These are phyloP conservation scores for Bathynomus jamesi DNA, from an alignment of 1,140 invertebrate genomes.

Conservation along the genomic window DNA sequence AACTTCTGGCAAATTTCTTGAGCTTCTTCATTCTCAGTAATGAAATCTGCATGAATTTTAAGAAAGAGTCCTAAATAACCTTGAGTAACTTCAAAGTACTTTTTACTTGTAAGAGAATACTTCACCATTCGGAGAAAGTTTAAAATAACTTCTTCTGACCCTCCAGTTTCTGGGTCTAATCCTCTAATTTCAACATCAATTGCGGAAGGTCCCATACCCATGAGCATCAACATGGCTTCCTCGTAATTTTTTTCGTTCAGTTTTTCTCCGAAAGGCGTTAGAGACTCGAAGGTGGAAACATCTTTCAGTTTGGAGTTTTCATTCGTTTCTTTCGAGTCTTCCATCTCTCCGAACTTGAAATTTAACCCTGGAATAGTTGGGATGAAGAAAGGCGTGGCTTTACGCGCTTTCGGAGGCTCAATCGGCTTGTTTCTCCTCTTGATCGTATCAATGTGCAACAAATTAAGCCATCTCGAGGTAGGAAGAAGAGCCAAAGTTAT, in stretches of 20 bases:
- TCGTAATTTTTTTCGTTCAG: slow-evolving; percentile 34
- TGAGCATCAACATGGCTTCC: slow-evolving; percentile 62
- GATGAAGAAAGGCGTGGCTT: slow-evolving; percentile 88
- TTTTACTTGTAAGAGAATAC: slow-evolving; percentile 62
- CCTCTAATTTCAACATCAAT: slow-evolving; percentile 85
- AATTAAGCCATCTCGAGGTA: slow-evolving; percentile 84
- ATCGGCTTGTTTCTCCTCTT: slow-evolving; percentile 85
- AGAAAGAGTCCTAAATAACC: slow-evolving; percentile 86
- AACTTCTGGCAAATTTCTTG: slow-evolving; percentile 22
- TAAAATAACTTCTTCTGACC: slow-evolving; percentile 58
- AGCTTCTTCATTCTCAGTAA: slow-evolving; percentile 50
- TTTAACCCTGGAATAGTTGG: slow-evolving; percentile 78
- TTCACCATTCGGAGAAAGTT: slow-evolving; percentile 72
- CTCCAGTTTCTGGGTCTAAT: slow-evolving; percentile 61
- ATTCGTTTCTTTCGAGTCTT: slow-evolving; percentile 8
- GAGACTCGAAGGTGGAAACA: slow-evolving; percentile 20
- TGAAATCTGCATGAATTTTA: slow-evolving; percentile 64
- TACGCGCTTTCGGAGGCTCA: slow-evolving; percentile 66
- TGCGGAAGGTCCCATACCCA: slow-evolving; percentile 68
- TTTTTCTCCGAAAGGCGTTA: slow-evolving; percentile 31
- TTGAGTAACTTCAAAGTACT: slow-evolving; percentile 84
- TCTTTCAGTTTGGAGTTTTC: slow-evolving; percentile 23
- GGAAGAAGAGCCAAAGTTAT: slow-evolving; percentile 79
- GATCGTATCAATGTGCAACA: slow-evolving; percentile 82
- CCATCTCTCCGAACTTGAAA: slow-evolving; percentile 59